A percentile compares a stretch with the other conserved stretches of the same genome.
phyloP scores from a whole-genome alignment of 2,113 vertebrate species.

The Sula dactylatra region DNA sequence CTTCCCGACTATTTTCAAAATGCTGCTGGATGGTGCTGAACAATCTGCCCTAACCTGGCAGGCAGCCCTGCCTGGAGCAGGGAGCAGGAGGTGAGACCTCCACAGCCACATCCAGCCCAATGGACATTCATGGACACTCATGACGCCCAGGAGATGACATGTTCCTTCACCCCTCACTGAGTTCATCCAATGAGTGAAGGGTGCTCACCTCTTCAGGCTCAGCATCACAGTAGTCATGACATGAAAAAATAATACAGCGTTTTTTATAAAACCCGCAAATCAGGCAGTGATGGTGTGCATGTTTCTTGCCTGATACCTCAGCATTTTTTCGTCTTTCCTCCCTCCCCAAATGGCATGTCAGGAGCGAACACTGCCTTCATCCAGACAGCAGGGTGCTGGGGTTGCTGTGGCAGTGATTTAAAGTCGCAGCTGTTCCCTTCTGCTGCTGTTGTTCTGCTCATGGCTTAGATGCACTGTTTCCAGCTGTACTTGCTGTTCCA shows the following conservation, averaged over 20 bases:
- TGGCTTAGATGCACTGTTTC: not conserved
- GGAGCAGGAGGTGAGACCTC: not conserved
- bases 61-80: not conserved
- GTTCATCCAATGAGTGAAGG: not conserved
- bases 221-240: not conserved
- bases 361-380: not conserved
- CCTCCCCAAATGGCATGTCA: not conserved
- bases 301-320: not conserved
- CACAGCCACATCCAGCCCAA: not conserved
- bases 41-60: not conserved
- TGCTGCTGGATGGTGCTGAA: not conserved
- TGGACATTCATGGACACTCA: not conserved
- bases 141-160: not conserved
- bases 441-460: not conserved
- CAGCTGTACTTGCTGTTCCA: not conserved
- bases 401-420: not conserved
- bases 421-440: not conserved
- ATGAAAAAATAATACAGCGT: rapidly evolving
- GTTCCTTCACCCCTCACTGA: not conserved
- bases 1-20: not conserved
- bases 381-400: not conserved
- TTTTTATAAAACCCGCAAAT: not conserved
- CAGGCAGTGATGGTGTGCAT: not conserved
- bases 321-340: not conserved
- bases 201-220: not conserved